These are phyloP conservation scores for Psix sp. DNA, from an alignment of 1,140 invertebrate species.

Conservation along the genomic window DNA sequence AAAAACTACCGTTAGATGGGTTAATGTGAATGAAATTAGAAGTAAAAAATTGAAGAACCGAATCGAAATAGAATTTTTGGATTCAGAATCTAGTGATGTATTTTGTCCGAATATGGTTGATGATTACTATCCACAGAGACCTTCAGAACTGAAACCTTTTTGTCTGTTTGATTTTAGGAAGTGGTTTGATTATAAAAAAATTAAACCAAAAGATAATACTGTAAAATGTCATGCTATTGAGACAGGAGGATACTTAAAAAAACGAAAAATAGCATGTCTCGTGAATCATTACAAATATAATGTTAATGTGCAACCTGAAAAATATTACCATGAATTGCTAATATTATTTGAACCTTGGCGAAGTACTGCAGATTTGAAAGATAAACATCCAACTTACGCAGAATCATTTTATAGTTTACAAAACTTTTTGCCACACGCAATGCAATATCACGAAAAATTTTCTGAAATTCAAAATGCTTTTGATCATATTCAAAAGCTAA, in stretches of 20 bases:
- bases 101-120: slow-evolving; percentile 29
- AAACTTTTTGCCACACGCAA: too few relatives aligned
- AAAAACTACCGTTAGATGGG: slow-evolving; percentile 61
- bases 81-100: slow-evolving; percentile 30
- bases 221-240: slow-evolving; percentile 8
- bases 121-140: slow-evolving; percentile 17
- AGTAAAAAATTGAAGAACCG: slow-evolving; percentile 47
- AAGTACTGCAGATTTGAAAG: too few relatives aligned
- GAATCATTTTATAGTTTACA: too few relatives aligned
- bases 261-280: slow-evolving; percentile 41
- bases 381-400: too few relatives aligned
- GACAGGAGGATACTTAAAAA: slow-evolving; percentile 43
- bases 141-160: slow-evolving; percentile 1
- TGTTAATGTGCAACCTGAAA: too few relatives aligned
- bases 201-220: slow-evolving; percentile 1
- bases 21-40: slow-evolving; percentile 50
- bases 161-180: slow-evolving; percentile 8
- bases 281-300: too few relatives aligned
- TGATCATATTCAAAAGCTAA: too few relatives aligned
- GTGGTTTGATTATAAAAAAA: slow-evolving; percentile 11
- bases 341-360: too few relatives aligned
- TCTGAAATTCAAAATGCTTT: too few relatives aligned
- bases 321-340: too few relatives aligned
- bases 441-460: too few relatives aligned
- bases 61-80: slow-evolving; percentile 50